Base-by-base conservation (phyloP, 2,113 vertebrate species). In the Leucosticte australis region DNA sequence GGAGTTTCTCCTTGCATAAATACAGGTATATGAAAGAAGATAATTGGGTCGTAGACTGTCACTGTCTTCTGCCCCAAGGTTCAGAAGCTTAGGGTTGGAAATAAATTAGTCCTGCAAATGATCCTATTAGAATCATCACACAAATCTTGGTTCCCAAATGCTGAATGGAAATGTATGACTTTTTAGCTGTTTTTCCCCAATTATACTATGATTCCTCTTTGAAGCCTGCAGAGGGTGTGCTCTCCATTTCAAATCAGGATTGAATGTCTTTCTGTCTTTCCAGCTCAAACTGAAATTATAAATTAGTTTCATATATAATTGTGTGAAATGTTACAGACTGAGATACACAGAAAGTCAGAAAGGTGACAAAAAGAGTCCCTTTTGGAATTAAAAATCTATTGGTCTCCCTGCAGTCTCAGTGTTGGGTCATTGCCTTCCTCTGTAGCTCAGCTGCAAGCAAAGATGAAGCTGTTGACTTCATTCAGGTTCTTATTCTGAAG, bases 151-250 rank as follows among this genome's bases (percentile, higher is more conserved):
- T 73, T 91, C 28, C 46, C 33, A 80, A 74, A 59, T 68, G 47
- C 42, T 85, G 27, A 21, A 33, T 5, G 2, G 78, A 82, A 92
- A 92, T 60, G 42, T 2, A 28, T 24, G 16, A 55, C 7, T 65
- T 65, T 68, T 68, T 62, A 57, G 20, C 13, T 65, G 62, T 26
- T 77, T 91, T n/a, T 80, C 5, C n/a, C 31, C 46, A 80, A 14
- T 42, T 56, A 23, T 24, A 24, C 19, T 69, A 84, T 63, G 62
- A 92, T 97, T 95, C 42, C 74, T 81, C 35, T 81, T 67, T 64
- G 59, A 83, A 90, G 68, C 96, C 96, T 95, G 90, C 67, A 97
- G 96, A 92, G 95, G 96, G 95, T 91, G 95, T 91, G 44, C 93
- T 95, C 56, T 93, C 55, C 94, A 91, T 96, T 93, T 81, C 64